Base-by-base conservation (phyloP, 2,797 vertebrate species). In the Tangara arthus region DNA sequence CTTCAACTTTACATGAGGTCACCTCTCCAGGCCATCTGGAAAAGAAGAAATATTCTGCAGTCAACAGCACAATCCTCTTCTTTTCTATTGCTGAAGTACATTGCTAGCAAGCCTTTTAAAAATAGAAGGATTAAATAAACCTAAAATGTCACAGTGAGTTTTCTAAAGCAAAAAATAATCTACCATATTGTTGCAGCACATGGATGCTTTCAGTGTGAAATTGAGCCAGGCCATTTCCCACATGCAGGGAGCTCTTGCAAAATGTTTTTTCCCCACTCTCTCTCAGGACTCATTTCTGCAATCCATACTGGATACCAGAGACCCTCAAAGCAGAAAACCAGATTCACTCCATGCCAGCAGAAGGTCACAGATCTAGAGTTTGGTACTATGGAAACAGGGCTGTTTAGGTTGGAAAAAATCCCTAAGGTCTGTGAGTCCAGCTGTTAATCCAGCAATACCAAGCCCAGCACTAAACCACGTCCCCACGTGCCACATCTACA, bases 81-180 rank as follows among this genome's bases (percentile, higher is more conserved):
- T 50, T 63, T 87, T 59, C 55, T 46, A 30, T 34, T 64, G 64
- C 81, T 69, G 37, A 81, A 72, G 41, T 35, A 70, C 73, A 82
- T 37, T 82, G 78, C 81, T 73, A 85, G 52, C 19, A 30, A 85
- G 52, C 12, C 44, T 81, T 85, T 94, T 78, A 92, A 93, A 96
- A 95, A 85, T 23, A 93, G 78, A 84, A 77, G 60, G 87, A 92
- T 89, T 68, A 82, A 85, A 91, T 60, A 89, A 88, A 78, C 37
- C 56, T 60, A 26, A 89, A 95, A 96, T 86, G 87, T 83, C 94
- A 89, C 15, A 32, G 53, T 46, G 72, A 94, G 87, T 70, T 82
- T 81, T 82, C 80, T 68, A 82, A 66, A 94, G 72, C 76, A 87
- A 92, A 89, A 93, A 93, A 92, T 91, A 89, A 89, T 71, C 64